These are phyloP conservation scores for Gymnoscopelus braueri DNA, from an alignment of 2,797 vertebrate species.

Conservation along the genomic window DNA sequence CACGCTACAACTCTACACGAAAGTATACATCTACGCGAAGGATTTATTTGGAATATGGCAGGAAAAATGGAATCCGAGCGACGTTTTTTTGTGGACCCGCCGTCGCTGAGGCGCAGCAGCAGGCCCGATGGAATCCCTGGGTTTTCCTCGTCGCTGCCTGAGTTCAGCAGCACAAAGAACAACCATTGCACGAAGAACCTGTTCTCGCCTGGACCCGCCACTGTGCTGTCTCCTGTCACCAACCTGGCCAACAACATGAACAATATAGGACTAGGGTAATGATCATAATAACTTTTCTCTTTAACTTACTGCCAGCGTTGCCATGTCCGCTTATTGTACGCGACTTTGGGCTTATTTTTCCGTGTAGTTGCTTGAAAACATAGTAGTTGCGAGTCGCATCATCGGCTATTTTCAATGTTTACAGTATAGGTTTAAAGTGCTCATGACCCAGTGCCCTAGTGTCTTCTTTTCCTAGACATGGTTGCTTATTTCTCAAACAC, in stretches of 20 bases:
- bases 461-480: no score
- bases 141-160: constrained; percentile 61
- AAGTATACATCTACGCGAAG: not conserved
- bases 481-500: no score
- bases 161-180: constrained; percentile 49
- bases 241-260: constrained; percentile 87
- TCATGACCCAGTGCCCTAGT: no score
- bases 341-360: no score
- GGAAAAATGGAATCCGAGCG: constrained; percentile 65
- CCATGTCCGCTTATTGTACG: no score
- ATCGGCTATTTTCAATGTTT: no score
- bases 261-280: constrained; percentile 86
- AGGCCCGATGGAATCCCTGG: constrained; percentile 73
- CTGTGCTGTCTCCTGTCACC: constrained; percentile 87
- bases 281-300: fast-evolving
- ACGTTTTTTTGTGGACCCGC: constrained; percentile 40
- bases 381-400: no score
- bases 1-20: not conserved
- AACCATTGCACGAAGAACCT: constrained; percentile 78
- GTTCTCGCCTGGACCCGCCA: constrained; percentile 71
- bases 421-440: no score
- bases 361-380: no score
- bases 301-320: not conserved
- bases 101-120: constrained; percentile 47
- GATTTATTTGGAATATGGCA: not conserved